Evolutionary conservation across 53 echinoderm and acorn worm species (phyloP), one percentile per base, ranked within the genome.

Genomic region (Actinopyga echinites): DNA sequence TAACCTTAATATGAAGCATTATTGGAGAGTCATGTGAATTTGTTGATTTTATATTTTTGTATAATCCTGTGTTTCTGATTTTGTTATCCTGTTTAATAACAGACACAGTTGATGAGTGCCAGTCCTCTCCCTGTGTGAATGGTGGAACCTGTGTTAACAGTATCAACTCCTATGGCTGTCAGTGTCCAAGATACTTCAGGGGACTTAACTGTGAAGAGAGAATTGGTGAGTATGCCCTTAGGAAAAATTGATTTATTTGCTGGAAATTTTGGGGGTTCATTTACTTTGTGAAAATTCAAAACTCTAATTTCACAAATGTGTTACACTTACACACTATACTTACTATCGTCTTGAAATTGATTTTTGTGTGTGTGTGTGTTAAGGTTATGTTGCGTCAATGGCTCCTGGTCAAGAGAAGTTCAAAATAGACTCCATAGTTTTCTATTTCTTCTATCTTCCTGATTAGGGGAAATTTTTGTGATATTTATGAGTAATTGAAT

Each of bases 131-230:
- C 0, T 96, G 96, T 62, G 35, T 74, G 66, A 97, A 97, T 44
- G 94, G 97, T 23, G 97, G 82, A 12, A 86, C 92, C 7, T 97
- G 97, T 85, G 79, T 97, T 5, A 89, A 97, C 83, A 90, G 97
- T 24, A 64, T 86, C 17, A 82, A 82, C 60, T 30, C 65, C 37
- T 97, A 92, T n/a, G 92, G 87, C 57, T 97, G 97, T 35, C 84
- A 80, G 38, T 97, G 97, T 45, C 88, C 86, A 22, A 86, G 88
- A 1, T 90, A 92, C 68, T 90, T 53, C 69, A 77, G 74, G 2
- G 94, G 97, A 9, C 82, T 53, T 15, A 85, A 90, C 65, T 97
- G 97, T 80, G 92, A 94, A 85, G 86, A 67, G 0, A 58, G 60
- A 62, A 80, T 91, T 5, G 82, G 93, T 93, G 35, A 59, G 80